A percentile compares a stretch with the other conserved stretches of the same genome.
Evolutionary conservation across 2,113 vertebrate species (phyloP).

Genomic region (Archocentrus centrarchus): DNA sequence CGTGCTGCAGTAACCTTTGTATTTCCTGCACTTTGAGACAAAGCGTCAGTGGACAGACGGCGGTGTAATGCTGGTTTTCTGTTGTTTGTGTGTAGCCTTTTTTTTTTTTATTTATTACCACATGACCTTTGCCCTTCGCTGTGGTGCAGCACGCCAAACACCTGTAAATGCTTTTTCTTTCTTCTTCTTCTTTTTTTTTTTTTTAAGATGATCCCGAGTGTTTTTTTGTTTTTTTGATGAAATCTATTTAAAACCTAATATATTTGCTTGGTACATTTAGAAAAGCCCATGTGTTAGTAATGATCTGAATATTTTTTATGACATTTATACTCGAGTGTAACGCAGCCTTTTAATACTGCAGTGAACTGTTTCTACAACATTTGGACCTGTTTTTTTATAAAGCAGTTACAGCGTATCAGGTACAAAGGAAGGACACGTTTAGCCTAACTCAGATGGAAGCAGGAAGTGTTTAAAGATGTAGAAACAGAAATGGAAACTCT

Average conservation of each 20-base stretch:
- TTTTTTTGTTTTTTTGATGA: neutral
- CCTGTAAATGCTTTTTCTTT: neutral
- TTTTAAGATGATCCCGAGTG: neutral
- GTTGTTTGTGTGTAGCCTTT: neutral
- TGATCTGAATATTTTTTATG: neutral
- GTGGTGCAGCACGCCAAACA: neutral
- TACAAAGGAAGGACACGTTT: neutral
- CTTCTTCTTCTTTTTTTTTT: neutral
- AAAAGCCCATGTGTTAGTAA: neutral
- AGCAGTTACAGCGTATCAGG: neutral
- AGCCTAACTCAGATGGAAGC: neutral
- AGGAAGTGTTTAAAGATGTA: neutral
- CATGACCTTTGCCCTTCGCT: neutral
- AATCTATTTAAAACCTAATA: constrained; percentile 8
- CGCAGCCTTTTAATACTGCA: neutral
- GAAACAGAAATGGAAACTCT: neutral
- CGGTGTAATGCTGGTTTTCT: neutral
- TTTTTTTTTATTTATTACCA: constrained; percentile 7
- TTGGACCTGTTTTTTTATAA: neutral
- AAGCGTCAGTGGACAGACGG: neutral
- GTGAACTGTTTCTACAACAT: neutral
- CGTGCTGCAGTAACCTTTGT: constrained; percentile 7
- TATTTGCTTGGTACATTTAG: constrained; percentile 1
- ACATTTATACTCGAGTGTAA: neutral
- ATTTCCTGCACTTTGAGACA: constrained; percentile 71